Percentiles rank a stretch among this genome's conserved stretches.
Conservation (phyloP, 2,888 invertebrate species). For the Eumerus sabulonum region DNA sequence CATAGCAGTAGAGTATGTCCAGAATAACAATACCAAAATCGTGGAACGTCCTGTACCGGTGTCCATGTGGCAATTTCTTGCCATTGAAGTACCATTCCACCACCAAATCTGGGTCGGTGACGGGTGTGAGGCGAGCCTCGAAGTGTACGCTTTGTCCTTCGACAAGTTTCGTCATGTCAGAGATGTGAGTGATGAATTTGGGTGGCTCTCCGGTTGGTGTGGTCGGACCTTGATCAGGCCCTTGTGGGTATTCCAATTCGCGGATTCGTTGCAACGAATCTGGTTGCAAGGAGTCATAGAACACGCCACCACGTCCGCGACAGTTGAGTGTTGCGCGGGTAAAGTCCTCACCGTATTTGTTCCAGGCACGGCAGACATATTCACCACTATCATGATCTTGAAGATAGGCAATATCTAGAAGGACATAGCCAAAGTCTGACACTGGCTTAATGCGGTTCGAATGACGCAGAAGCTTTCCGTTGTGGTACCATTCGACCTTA, state of each 20-base stretch:
- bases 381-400: slow-evolving; percentile 96
- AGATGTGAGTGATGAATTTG: slow-evolving; percentile 92
- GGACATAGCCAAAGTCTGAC: slow-evolving; percentile 96
- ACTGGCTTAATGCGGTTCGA: slow-evolving; percentile 95
- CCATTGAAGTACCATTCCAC: slow-evolving; percentile 98
- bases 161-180: slow-evolving; percentile 89
- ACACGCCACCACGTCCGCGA: slow-evolving; percentile 91
- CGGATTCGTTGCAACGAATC: slow-evolving; percentile 93
- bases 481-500: slow-evolving; percentile 98
- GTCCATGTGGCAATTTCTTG: slow-evolving; percentile 94
- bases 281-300: slow-evolving; percentile 93
- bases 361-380: slow-evolving; percentile 94
- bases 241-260: slow-evolving; percentile 86
- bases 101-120: slow-evolving; percentile 95
- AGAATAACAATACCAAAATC: slow-evolving; percentile 98
- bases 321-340: slow-evolving; percentile 92
- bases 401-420: slow-evolving; percentile 95
- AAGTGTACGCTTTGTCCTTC: slow-evolving; percentile 98
- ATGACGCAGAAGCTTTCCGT: slow-evolving; percentile 92
- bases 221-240: slow-evolving; percentile 82
- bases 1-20: slow-evolving; percentile 97
- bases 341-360: slow-evolving; percentile 93
- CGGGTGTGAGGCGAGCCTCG: slow-evolving; percentile 94
- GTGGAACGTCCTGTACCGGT: slow-evolving; percentile 97
- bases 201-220: slow-evolving; percentile 89